These are phyloP conservation scores for Cettia cetti DNA, from an alignment of 2,113 vertebrate genomes.

Conservation along the genomic window DNA sequence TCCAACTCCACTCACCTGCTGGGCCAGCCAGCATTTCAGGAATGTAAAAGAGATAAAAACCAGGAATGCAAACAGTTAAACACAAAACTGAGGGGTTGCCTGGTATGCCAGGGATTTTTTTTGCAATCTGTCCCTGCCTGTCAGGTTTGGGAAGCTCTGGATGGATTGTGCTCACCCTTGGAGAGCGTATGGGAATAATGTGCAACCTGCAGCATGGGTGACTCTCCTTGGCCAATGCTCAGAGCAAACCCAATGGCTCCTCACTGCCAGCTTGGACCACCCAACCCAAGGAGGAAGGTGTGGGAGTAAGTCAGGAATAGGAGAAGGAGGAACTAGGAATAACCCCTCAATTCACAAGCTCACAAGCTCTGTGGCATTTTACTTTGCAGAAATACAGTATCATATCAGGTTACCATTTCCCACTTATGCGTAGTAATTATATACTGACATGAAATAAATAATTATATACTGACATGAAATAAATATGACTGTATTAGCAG, in stretches of 20 bases:
- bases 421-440: neutral
- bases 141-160: neutral
- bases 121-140: neutral
- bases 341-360: neutral
- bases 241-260: neutral
- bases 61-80: neutral
- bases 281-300: neutral
- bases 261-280: neutral
- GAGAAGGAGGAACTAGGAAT: neutral
- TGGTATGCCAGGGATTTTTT: neutral
- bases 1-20: neutral
- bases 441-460: neutral
- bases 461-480: neutral
- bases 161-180: neutral
- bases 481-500: neutral
- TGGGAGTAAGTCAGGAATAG: neutral
- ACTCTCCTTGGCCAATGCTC: neutral
- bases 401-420: neutral
- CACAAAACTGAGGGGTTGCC: neutral
- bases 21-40: neutral
- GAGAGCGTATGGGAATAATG: rapidly evolving
- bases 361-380: neutral
- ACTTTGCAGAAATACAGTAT: neutral
- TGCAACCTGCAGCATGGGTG: neutral
- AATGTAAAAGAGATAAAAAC: neutral